These are phyloP conservation scores for Drosophila suboccidentalis DNA, from an alignment of 2,888 invertebrate species.

Conservation along the genomic window DNA sequence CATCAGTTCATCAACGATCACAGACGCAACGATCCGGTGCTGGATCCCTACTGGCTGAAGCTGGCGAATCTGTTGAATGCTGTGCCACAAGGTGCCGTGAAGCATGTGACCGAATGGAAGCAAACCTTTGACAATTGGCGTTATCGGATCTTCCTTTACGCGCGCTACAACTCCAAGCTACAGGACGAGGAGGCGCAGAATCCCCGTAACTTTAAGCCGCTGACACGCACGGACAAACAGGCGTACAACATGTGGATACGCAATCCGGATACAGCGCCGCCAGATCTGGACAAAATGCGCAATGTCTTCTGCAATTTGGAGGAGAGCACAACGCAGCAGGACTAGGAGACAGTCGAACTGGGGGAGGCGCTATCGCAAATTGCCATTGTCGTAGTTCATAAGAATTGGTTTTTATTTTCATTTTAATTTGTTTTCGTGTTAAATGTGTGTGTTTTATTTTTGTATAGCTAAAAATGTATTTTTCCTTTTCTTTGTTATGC, in stretches of 20 bases:
- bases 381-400: conserved; percentile 68
- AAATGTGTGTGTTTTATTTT: conserved; percentile 47
- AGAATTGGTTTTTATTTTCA: conserved; percentile 39
- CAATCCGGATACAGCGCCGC: conserved; percentile 83
- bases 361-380: conserved; percentile 38
- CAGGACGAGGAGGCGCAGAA: conserved; percentile 81
- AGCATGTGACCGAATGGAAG: conserved; percentile 83
- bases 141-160: conserved; percentile 82
- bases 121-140: conserved; percentile 84
- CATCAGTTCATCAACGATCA: conserved; percentile 82
- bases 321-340: conserved; percentile 78
- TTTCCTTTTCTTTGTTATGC: conserved; percentile 64
- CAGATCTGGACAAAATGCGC: conserved; percentile 83
- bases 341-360: conserved; percentile 45
- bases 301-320: conserved; percentile 83
- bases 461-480: conserved; percentile 57
- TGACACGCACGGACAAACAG: conserved; percentile 82
- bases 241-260: conserved; percentile 83
- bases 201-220: conserved; percentile 83
- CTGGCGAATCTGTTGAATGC: conserved; percentile 82
- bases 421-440: conserved; percentile 56
- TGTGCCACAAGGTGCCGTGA: conserved; percentile 82
- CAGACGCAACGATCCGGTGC: conserved; percentile 79
- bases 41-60: conserved; percentile 82
- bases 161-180: conserved; percentile 83